Conservation (phyloP, 2,113 vertebrate genomes). For the Naja naja region DNA sequence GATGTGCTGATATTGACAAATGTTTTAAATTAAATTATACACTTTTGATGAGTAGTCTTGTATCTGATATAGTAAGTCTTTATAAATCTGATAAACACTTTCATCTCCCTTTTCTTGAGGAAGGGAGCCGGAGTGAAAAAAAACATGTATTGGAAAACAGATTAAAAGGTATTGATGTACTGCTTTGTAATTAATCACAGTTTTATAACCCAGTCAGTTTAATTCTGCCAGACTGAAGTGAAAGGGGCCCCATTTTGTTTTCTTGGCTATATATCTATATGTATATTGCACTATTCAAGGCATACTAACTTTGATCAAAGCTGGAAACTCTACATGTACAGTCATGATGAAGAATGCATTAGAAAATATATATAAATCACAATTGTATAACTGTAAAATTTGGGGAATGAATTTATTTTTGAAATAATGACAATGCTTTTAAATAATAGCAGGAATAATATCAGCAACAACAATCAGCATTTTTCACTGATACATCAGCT, state of each 20-base stretch:
- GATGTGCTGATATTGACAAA: conserved; percentile 32
- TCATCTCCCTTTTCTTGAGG: background rate
- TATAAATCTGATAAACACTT: conserved; percentile 28
- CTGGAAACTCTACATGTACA: background rate
- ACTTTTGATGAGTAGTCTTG: conserved; percentile 9
- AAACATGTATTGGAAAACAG: conserved; percentile 25
- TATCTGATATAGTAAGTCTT: conserved; percentile 20
- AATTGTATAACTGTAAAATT: background rate
- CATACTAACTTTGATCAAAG: background rate
- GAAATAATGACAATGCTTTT: background rate
- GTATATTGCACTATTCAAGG: background rate
- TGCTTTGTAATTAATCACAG: conserved; percentile 45
- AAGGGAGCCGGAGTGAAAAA: background rate
- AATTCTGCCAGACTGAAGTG: conserved; percentile 45
- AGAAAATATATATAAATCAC: background rate
- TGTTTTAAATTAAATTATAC: conserved; percentile 33
- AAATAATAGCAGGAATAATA: background rate
- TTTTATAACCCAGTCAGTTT: conserved; percentile 45
- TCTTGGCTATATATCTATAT: background rate
- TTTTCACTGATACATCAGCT: background rate
- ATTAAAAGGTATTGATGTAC: conserved; percentile 51
- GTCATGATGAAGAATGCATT: background rate
- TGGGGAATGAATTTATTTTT: background rate
- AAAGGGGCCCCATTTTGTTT: conserved; percentile 22
- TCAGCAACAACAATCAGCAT: background rate